Evolutionary conservation across 2,113 vertebrate genomes (phyloP), one percentile per base, ranked within the genome.

Genomic region (Heterotilapia buettikoferi): DNA sequence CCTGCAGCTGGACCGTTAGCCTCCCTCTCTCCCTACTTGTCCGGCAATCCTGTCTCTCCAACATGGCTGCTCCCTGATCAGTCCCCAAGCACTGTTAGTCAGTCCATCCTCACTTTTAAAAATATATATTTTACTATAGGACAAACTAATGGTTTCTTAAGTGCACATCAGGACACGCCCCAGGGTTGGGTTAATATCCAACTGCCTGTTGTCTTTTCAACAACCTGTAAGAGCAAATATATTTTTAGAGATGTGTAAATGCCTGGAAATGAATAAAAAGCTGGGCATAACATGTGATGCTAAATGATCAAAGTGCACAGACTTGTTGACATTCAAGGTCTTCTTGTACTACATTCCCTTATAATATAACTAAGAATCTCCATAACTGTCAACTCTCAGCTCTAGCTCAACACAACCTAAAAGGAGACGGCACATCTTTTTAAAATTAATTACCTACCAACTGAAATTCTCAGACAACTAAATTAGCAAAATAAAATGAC

Each of bases 1-100:
- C 29, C 82, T 53, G 85, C 94, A 94, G 95, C 94, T 95, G 94
- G 92, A 93, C 87, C 54, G n/a, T 59, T 82, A 21, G 47, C 79
- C 86, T 90, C 78, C 73, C 84, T 84, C 76, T 61, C 61, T 66
- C 76, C 54, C 82, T 63, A 12, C 79, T 89, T 86, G 83, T 92
- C 86, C 84, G 63, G 63, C 21, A 43, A 38, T 59, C 86, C 36
- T 50, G 40, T 87, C 56, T 54, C 79, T 92, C 61, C 29, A 86
- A 84, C 79, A 92, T 91, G 84, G 89, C 89, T 80, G 43, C 88
- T 86, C 43, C 59, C 83, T 84, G 29, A 80, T 63, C 38, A 13
- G 31, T 83, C 57, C 12, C 38, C 36, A 78, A 29, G 29, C 76
- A 31, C 29, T 61, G 7, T 52, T 10, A 54, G 29, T 29, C 43